These are phyloP conservation scores for Apodemia mormo DNA, from an alignment of 2,888 invertebrate genomes.

Conservation along the genomic window DNA sequence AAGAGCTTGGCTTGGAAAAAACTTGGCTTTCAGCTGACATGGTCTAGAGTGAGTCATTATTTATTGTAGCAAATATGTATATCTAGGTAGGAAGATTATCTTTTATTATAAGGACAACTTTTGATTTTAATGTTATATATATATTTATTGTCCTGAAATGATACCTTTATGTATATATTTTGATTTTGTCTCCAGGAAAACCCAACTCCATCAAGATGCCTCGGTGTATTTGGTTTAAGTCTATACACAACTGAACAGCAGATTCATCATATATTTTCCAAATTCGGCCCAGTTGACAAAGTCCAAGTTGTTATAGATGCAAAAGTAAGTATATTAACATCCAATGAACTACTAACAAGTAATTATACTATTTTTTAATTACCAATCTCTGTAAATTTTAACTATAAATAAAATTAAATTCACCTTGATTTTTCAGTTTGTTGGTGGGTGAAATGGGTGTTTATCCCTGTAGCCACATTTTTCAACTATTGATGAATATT, in stretches of 20 bases:
- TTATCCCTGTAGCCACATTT: too few relatives aligned
- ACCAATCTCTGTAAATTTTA: background rate
- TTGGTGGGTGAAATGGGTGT: too few relatives aligned
- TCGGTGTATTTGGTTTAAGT: slow-evolving; percentile 97
- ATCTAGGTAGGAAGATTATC: too few relatives aligned
- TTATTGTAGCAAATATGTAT: too few relatives aligned
- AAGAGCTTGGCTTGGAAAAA: too few relatives aligned
- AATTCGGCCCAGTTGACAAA: slow-evolving; percentile 95
- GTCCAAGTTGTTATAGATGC: slow-evolving; percentile 98
- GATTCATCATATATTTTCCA: slow-evolving; percentile 94
- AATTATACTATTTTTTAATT: slow-evolving; percentile 7
- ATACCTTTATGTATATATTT: slow-evolving; percentile 21
- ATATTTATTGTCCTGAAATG: background rate
- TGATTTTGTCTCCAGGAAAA: slow-evolving; percentile 83
- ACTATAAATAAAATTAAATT: background rate
- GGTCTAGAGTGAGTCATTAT: too few relatives aligned
- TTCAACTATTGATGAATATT: too few relatives aligned
- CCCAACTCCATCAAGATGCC: slow-evolving; percentile 92
- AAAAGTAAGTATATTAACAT: slow-evolving; percentile 81
- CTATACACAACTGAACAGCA: slow-evolving; percentile 96
- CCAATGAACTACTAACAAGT: too few relatives aligned
- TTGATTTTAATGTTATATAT: background rate
- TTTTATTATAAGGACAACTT: too few relatives aligned
- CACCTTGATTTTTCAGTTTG: too few relatives aligned
- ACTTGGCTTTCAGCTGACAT: too few relatives aligned